Base-by-base conservation (phyloP, 2,113 vertebrate species). In the Corydoras maculifer region DNA sequence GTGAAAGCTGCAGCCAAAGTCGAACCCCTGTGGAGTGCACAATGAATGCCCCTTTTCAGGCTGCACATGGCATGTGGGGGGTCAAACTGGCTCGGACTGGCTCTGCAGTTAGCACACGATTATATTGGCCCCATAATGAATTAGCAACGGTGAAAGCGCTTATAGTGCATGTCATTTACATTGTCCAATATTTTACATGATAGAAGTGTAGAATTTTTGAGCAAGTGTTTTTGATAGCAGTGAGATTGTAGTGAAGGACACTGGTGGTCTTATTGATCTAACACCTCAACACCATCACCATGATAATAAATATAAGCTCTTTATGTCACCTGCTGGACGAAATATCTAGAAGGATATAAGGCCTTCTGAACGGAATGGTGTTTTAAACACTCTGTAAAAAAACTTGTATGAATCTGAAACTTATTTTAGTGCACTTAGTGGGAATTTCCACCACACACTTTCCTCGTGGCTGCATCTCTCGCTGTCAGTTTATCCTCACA, bases 1-100 rank as follows among this genome's bases (percentile, higher is more conserved):
- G 83, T 82, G 81, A 84, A 88, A 86, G 86, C 88, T 89, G 84
- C 84, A 87, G 89, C 88, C 87, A 90, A 88, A 90, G 87, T 84
- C 79, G 74, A 83, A 87, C 82, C 81, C 82, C 80, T 30, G 30
- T n/a, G 58, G 48, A 75, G 59, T 64, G 32, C 30, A 62, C 13
- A 32, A 7, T 69, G 32, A 70, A 67, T 61, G 58, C 49, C 31
- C 58, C 30, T 53, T 60, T 73, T 59, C 29, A 60, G 63, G 11
- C 18, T 15, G 57, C 13, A 30, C 4, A 32, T 50, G 71, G 35
- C 48, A 53, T 25, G 48, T 61, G 48, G 43, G 63, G 15, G 71
- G 35, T 50, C 54, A 50, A 31, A 65, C 70, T 15, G 62, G 54
- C 18, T 72, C 9, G 18, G 14, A 67, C 63, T 29, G 11, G 57